A percentile compares a stretch with the other conserved stretches of the same genome.
phyloP scores from a whole-genome alignment of 2,113 vertebrate species.

The Alethe diademata region DNA sequence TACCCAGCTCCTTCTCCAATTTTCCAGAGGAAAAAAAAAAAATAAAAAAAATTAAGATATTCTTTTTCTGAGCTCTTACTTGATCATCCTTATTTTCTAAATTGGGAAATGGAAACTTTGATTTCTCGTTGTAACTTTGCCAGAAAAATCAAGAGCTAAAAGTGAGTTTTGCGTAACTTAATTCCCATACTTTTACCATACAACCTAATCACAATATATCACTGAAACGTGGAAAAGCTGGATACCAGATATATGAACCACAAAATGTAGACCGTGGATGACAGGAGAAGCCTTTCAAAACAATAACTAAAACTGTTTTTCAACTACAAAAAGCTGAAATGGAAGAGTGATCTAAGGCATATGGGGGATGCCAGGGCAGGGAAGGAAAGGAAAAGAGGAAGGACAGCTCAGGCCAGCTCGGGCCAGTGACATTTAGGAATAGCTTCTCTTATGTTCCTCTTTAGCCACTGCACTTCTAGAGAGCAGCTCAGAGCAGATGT shows the following conservation, averaged over 20 bases:
- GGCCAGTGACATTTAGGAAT: background rate
- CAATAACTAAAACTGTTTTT: background rate
- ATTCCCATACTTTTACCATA: background rate
- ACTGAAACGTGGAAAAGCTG: background rate
- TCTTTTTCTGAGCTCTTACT: conserved; percentile 1
- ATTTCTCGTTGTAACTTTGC: background rate
- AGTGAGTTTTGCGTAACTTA: conserved; percentile 1
- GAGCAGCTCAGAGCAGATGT: background rate
- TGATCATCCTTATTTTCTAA: background rate
- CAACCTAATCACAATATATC: background rate
- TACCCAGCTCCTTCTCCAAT: background rate
- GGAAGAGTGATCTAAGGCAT: background rate
- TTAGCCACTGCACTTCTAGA: background rate
- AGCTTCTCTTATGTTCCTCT: background rate
- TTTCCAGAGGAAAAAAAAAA: background rate
- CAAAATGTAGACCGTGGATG: background rate
- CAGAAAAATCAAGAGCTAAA: conserved; percentile 20
- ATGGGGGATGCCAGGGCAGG: background rate
- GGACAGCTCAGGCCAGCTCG: background rate
- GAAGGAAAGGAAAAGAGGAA: background rate
- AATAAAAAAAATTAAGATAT: background rate
- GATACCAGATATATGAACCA: background rate
- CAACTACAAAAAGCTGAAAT: background rate
- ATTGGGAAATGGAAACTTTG: conserved; percentile 30
- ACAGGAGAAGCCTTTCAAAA: conserved; percentile 1